Base-by-base conservation (phyloP, 2,888 invertebrate species). In the Smittia sp. region DNA sequence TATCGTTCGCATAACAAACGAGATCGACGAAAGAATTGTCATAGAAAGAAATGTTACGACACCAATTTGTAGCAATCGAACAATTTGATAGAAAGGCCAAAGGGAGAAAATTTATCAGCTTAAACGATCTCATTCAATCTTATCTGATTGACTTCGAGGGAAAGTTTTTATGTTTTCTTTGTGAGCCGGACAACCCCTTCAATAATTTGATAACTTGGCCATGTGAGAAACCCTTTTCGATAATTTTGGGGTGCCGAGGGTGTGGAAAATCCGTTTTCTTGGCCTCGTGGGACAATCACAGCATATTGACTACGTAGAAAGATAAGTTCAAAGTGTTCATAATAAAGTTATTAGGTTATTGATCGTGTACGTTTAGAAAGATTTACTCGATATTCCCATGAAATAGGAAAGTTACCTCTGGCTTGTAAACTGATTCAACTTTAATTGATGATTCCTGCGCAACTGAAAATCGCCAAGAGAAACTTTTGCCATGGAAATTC, bases 11-110 rank as follows among this genome's bases (percentile, higher is more conserved):
- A 2, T 18, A 58, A 22, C 18, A 22, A 20, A 58, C 18, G 1
- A 58, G 11, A 58, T 58, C 58, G 18, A 58, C 18, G 20, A 58
- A 18, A 58, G 20, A 58, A 58, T 18, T 39, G 18, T 20, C 2
- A 18, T 46, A 1, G 15, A 15, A 15, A 2, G n/a, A 46, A 46
- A 13, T 46, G 46, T 46, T 46, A 66, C 38, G 66, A 68, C 68
- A 41, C 46, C 68, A 68, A 68, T 68, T 68, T 68, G 68, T 46
- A n/a, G 39, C 41, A 68, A 68, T 68, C 68, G 68, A 68, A 68
- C 18, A 24, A 11, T 68, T 68, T 68, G 46, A 3, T 46, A 7
- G 15, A 46, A n/a, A n/a, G 11, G 11, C 46, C 46, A 46, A 15
- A 46, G 46, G 46, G n/a, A 15, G n/a, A n/a, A 15, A 46, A 46